phyloP scores from a whole-genome alignment of 2,888 invertebrate genomes.

The Leucophora obtusa region DNA sequence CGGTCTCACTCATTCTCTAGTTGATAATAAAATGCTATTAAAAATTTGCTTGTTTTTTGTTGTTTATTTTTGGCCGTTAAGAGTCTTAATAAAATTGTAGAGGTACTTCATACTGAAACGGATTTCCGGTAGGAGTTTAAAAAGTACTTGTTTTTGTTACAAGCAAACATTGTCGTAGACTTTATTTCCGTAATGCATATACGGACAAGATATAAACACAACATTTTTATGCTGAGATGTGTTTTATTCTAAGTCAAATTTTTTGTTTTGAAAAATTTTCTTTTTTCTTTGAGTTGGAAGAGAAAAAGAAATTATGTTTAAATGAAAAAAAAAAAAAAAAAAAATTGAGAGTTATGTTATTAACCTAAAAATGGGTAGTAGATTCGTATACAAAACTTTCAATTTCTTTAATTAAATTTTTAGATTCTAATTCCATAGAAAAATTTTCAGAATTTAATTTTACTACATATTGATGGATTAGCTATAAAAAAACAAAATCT shows the following conservation, averaged over 20 bases:
- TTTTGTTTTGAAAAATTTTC: too few relatives aligned
- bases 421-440: too few relatives aligned
- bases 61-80: background rate
- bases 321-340: too few relatives aligned
- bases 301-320: too few relatives aligned
- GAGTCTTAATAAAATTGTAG: conserved; percentile 35
- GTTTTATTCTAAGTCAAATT: background rate
- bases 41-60: background rate
- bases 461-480: too few relatives aligned
- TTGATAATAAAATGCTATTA: background rate
- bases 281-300: too few relatives aligned
- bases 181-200: conserved; percentile 23
- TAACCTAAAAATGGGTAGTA: too few relatives aligned
- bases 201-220: conserved; percentile 10
- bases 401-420: too few relatives aligned
- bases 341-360: too few relatives aligned
- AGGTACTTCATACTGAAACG: conserved; percentile 69
- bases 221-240: conserved; percentile 36
- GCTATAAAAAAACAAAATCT: too few relatives aligned
- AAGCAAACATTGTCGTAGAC: conserved; percentile 46
- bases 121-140: conserved; percentile 71
- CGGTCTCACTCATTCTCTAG: background rate
- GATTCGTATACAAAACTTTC: too few relatives aligned
- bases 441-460: too few relatives aligned
- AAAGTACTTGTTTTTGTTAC: background rate